phyloP scores from a whole-genome alignment of 2,888 invertebrate genomes.

The Tipula confusa region DNA sequence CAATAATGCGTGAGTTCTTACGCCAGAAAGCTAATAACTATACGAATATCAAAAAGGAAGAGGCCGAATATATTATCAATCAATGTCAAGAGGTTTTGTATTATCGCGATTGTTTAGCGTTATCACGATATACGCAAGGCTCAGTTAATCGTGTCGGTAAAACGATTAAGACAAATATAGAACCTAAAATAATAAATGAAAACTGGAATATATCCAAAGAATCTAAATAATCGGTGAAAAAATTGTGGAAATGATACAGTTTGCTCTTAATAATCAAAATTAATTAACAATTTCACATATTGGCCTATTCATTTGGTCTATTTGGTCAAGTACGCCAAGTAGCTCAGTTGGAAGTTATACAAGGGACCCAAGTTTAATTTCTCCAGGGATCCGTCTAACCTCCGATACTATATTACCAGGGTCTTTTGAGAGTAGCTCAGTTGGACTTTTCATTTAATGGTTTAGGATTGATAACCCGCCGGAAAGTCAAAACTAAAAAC shows the following conservation, averaged over 20 bases:
- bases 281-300: too few species aligned
- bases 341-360: too few species aligned
- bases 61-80: slow-evolving; percentile 59
- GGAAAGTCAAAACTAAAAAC: too few species aligned
- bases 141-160: slow-evolving; percentile 58
- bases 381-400: too few species aligned
- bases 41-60: slow-evolving; percentile 52
- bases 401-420: too few species aligned
- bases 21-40: slow-evolving; percentile 52
- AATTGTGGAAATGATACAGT: not conserved
- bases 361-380: too few species aligned
- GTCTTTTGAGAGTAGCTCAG: too few species aligned
- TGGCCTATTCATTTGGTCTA: too few species aligned
- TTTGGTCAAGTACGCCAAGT: too few species aligned
- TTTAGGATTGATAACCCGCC: too few species aligned
- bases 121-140: slow-evolving; percentile 66
- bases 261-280: too few species aligned
- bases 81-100: slow-evolving; percentile 85
- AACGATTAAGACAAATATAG: slow-evolving; percentile 51
- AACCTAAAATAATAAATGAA: slow-evolving; percentile 64
- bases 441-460: too few species aligned
- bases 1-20: slow-evolving; percentile 70
- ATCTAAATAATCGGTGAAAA: slow-evolving; percentile 48
- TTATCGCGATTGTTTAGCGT: slow-evolving; percentile 87
- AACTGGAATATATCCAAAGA: slow-evolving; percentile 80